Base-by-base conservation (phyloP, 2,113 vertebrate genomes). In the Aspidoscelis tigris region DNA sequence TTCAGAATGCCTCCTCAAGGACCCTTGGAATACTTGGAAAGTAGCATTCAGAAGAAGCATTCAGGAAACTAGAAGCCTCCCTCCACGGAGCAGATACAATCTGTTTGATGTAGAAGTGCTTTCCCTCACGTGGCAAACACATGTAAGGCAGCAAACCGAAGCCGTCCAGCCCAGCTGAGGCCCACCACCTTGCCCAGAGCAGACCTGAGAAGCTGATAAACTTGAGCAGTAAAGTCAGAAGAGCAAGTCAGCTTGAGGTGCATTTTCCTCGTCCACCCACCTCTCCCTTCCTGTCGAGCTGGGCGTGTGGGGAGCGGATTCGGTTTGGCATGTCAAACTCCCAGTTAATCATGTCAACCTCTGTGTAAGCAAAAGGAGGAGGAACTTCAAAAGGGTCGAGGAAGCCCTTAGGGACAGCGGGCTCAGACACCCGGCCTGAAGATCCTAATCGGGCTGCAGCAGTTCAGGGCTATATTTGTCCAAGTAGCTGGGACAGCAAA, bases 321-420 rank as follows among this genome's bases (percentile, higher is more conserved):
- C 94, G 91, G 93, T 92, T 91, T 87, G 73, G 90, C 92, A 95
- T 95, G 93, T 94, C 91, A 95, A 93, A 93, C 90, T 91, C 95
- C 90, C 89, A 93, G 92, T 95, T 95, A 94, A 91, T 94, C 91
- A 88, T 94, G 93, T 93, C 93, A 95, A 94, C 92, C 96, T 93
- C 92, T 88, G 87, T 94, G 94, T 92, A 91, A 94, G 94, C 95
- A 95, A 96, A 95, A 93, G 92, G 93, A 91, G 90, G 64, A 84
- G 53, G 84, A 93, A 93, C 91, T 92, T 94, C 95, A 93, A 94
- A 93, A 94, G 94, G 94, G 94, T 96, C 95, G 94, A 89, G 50
- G 91, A 91, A 88, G 93, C 94, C 91, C 50, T 3, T 0, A 20
- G 81, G 64, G 92, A 87, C 55, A 85, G 93, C 93, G 55, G 26